phyloP scores from a whole-genome alignment of 1,140 invertebrate genomes.

The Drosophila subobscura region DNA sequence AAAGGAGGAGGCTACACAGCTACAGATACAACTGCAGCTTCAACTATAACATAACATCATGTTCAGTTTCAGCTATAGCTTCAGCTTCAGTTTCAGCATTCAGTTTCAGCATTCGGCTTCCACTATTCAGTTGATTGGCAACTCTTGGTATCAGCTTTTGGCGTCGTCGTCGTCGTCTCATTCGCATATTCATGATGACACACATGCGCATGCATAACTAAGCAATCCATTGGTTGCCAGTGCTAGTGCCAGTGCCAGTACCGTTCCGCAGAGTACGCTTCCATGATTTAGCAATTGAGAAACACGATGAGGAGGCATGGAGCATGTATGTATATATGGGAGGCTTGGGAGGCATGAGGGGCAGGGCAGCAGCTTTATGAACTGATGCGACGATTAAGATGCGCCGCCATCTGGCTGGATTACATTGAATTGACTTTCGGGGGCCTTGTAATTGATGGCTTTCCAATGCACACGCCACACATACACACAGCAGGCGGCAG shows the following conservation, averaged over 20 bases:
- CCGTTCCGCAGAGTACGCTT: conserved; percentile 17
- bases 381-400: conserved; percentile 47
- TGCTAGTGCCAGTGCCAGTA: neutral
- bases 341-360: too few relatives aligned
- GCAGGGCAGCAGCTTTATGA: neutral
- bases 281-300: conserved; percentile 59
- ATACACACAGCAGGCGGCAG: too few relatives aligned
- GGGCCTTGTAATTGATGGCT: conserved; percentile 51
- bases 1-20: too few relatives aligned
- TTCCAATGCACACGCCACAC: conserved; percentile 41
- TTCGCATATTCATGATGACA: conserved; percentile 74
- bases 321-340: too few relatives aligned
- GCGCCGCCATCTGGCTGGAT: conserved; percentile 58
- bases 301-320: neutral
- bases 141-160: conserved; percentile 27
- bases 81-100: neutral
- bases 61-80: conserved; percentile 26
- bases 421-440: conserved; percentile 68
- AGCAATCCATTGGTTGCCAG: conserved; percentile 29
- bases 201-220: conserved; percentile 77
- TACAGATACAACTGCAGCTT: too few relatives aligned
- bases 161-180: neutral
- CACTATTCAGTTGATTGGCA: conserved; percentile 59
- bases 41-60: neutral
- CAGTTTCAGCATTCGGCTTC: neutral